Evolutionary conservation across 2,888 invertebrate genomes (phyloP), one percentile per base, ranked within the genome.

Genomic region (Agrotis exclamationis): DNA sequence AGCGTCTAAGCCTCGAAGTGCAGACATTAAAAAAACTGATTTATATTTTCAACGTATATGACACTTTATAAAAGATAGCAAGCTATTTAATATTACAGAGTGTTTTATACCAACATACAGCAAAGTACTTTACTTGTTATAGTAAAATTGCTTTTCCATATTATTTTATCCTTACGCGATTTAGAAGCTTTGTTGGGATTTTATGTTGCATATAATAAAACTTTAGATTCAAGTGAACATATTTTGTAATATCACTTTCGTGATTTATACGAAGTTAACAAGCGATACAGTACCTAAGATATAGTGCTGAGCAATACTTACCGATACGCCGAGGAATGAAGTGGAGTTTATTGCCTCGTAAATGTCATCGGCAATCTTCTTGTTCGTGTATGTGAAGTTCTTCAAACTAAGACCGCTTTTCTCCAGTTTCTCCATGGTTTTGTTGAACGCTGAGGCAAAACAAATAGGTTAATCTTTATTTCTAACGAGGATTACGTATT

Each of bases 281-380:
- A 69, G 63, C n/a, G 56, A 70, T 66, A 50, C 28, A 51, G 53
- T 64, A 24, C 47, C 70, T 71, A 76, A 58, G 56, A 72, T 71
- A 76, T 58, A 70, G 62, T 74, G 70, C 64, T 74, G 33, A 53
- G 20, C 39, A 76, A 73, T 84, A 97, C 98, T 97, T 96, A 99
- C 99, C 90, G 99, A 99, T 79, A 99, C 99, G 79, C 99, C 99
- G 66, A 99, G 97, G 94, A 99, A 99, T 89, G 99, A 98, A 24
- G 99, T 99, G n/a, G 99, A 98, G 96, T 99, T 99, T 96, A 99
- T 99, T 51, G 99, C 99, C 76, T 98, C 98, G 95, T 99, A 99
- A 90, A 99, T 99, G 93, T 99, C 99, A 92, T 99, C 98, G 13
- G 99, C 99, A 73, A 99, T 99, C 91, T 98, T 98, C 91, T 98